These are phyloP conservation scores for Hylia prasina DNA, from an alignment of 2,113 vertebrate genomes.

Conservation along the genomic window DNA sequence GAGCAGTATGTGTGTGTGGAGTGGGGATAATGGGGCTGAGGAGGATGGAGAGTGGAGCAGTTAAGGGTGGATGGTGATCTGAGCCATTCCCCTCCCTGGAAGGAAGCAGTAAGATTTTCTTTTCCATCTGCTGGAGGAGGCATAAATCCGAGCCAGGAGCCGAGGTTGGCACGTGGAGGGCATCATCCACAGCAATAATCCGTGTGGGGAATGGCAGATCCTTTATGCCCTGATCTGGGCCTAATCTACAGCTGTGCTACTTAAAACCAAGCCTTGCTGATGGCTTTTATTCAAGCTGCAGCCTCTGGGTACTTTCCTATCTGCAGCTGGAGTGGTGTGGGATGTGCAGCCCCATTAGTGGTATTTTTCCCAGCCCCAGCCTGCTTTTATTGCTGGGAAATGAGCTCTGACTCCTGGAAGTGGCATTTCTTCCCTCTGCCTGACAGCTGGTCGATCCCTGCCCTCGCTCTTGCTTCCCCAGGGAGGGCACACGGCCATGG, in stretches of 20 bases:
- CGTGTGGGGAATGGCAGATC: background rate
- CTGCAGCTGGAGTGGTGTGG: rapidly evolving
- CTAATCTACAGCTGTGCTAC: background rate
- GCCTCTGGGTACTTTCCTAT: background rate
- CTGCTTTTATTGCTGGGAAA: slow-evolving; percentile 22
- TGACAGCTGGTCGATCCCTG: slow-evolving; percentile 25
- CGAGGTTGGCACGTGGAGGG: rapidly evolving
- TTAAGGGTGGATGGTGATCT: background rate
- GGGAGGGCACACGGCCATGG: background rate
- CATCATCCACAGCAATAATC: background rate
- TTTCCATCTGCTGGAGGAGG: background rate
- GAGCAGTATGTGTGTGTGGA: background rate
- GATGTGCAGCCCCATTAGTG: background rate
- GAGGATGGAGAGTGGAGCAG: background rate
- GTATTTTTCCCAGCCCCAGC: background rate
- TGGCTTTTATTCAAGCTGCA: background rate
- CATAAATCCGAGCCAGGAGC: background rate
- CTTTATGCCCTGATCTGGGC: background rate
- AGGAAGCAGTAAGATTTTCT: background rate
- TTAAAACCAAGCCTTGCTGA: background rate
- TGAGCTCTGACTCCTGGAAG: slow-evolving; percentile 35
- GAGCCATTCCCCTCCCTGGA: background rate
- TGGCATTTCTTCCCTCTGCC: slow-evolving; percentile 23
- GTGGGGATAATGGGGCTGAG: background rate
- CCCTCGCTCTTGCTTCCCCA: background rate